Evolutionary conservation across 30 jellyfish, hydroid and myxozoan species (phyloP), one percentile per base, ranked within the genome.

Genomic region (Hydra vulgaris): DNA sequence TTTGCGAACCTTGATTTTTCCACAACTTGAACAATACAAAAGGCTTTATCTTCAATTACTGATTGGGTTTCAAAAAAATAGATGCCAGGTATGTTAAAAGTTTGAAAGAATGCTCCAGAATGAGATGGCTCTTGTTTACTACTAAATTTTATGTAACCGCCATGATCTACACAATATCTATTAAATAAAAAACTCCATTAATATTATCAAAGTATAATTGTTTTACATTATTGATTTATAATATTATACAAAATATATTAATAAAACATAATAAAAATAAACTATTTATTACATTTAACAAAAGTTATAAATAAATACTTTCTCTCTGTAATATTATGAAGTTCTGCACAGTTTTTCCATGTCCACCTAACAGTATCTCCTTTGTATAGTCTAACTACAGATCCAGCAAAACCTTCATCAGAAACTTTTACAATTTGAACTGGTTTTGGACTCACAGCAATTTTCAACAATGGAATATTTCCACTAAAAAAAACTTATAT

Each of bases 331-430:
- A 80, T 80, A 70, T 80, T 80, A 26, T 80, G 87, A 18, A 27
- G 71, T 66, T 80, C 87, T 16, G 40, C 26, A 56, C 87, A 80
- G 0, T 80, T 80, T 54, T 80, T 80, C 87, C 87, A 80, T 25
- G 83, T 80, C 87, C 87, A 80, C 7, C 87, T 27, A 15, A 80
- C 87, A 23, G 87, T 80, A 70, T 80, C 87, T 19, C 87, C 87
- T 80, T 80, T 80, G 23, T 66, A 80, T 26, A 80, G 72, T 17
- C 87, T 84, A 17, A 80, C 84, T 15, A 80, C 87, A 66, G 87
- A 84, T 0, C 87, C 87, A 8, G 83, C 83, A 70, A 80, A 80
- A 26, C 87, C 87, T 23, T 70, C 87, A 71, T 80, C 87, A 21
- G 87, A 61, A 1, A 80, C 87, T 26, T 80, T 80, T 24, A 80